Percentiles rank a stretch among this genome's conserved stretches.
phyloP scores from a whole-genome alignment of 2,113 vertebrate genomes.

The Lasiurus cinereus region DNA sequence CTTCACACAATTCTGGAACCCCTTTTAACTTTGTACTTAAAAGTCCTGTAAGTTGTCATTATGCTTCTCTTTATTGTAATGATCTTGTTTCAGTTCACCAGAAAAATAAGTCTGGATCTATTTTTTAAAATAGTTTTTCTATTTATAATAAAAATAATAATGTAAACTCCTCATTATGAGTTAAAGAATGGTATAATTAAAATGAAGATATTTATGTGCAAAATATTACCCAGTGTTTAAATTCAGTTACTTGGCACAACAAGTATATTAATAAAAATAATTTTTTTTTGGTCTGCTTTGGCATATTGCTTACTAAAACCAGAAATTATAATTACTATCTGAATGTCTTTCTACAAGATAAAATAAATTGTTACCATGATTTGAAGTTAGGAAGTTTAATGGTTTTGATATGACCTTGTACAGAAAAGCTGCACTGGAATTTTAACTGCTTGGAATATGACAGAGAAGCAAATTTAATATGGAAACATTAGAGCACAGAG shows the following conservation, averaged over 20 bases:
- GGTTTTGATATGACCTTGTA: conserved; percentile 75
- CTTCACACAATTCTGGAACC: not conserved
- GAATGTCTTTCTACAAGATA: conserved; percentile 75
- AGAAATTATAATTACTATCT: conserved; percentile 71
- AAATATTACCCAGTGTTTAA: conserved; percentile 56
- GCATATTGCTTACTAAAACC: conserved; percentile 68
- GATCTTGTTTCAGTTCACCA: not conserved
- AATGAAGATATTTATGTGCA: not conserved
- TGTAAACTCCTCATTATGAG: not conserved
- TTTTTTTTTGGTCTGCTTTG: conserved; percentile 61
- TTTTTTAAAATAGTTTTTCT: not conserved
- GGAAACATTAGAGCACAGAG: conserved; percentile 70
- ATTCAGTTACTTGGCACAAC: not conserved
- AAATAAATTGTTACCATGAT: conserved; percentile 66
- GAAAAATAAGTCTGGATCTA: not conserved
- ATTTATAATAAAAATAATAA: conserved; percentile 2
- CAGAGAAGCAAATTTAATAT: conserved; percentile 65
- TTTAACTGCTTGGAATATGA: conserved; percentile 72
- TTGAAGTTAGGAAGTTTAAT: conserved; percentile 64
- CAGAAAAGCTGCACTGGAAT: conserved; percentile 67
- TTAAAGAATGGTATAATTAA: conserved; percentile 58
- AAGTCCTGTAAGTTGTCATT: not conserved
- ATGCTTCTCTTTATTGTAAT: not conserved
- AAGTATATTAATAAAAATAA: conserved; percentile 63
- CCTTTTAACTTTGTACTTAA: not conserved